Conservation (phyloP, 2,888 invertebrate genomes). For the Megaustenia siamemsis region DNA sequence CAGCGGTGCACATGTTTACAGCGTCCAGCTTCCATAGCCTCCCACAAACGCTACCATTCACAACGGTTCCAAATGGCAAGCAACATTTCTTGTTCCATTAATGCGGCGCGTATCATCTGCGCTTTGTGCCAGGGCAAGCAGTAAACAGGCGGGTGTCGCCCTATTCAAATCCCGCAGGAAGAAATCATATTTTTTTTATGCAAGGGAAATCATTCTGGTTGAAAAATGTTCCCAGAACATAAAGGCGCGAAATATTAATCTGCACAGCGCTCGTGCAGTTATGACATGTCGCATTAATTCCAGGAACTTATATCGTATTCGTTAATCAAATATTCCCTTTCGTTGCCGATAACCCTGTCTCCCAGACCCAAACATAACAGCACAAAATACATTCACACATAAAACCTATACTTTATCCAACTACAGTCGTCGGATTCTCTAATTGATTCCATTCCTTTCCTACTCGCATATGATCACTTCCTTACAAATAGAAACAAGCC, state of each 20-base stretch:
- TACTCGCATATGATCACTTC: slow-evolving; percentile 47
- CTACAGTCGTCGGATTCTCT: background rate
- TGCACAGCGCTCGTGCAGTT: background rate
- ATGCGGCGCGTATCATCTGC: slow-evolving; percentile 1
- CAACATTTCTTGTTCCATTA: slow-evolving; percentile 19
- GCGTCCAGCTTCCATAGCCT: background rate
- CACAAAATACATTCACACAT: background rate
- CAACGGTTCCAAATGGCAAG: background rate
- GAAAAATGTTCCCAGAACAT: background rate
- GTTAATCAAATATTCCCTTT: slow-evolving; percentile 32
- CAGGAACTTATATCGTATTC: slow-evolving; percentile 37
- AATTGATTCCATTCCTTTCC: slow-evolving; percentile 32
- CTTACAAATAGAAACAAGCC: slow-evolving; percentile 21
- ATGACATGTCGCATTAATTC: slow-evolving; percentile 39
- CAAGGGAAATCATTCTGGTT: background rate
- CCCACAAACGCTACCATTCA: background rate
- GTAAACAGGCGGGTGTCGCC: background rate
- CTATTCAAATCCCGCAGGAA: background rate
- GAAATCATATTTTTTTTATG: background rate
- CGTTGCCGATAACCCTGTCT: background rate
- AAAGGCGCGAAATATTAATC: slow-evolving; percentile 38
- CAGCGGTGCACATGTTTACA: background rate
- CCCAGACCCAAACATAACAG: background rate
- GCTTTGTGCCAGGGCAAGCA: background rate
- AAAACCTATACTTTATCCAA: background rate